phyloP scores from a whole-genome alignment of 2,113 vertebrate species.

The Cyphomyrus plagiostoma region DNA sequence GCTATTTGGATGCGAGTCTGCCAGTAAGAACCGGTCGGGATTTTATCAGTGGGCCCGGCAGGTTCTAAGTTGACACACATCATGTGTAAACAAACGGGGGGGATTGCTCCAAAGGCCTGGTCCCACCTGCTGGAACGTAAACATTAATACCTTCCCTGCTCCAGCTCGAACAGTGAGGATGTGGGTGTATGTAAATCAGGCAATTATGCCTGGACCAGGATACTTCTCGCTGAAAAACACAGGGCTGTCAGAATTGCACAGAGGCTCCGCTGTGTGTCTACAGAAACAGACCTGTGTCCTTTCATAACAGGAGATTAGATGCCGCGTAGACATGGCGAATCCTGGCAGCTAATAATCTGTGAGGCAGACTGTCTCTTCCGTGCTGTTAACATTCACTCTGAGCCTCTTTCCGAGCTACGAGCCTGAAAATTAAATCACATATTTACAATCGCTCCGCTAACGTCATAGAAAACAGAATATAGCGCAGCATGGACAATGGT shows the following conservation, averaged over 20 bases:
- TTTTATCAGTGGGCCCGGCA: neutral
- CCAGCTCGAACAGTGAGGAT: neutral
- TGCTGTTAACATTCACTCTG: neutral
- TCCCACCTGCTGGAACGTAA: neutral
- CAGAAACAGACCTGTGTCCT: conserved; percentile 10
- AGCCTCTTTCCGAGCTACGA: neutral
- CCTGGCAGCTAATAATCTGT: neutral
- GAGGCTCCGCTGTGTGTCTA: conserved; percentile 2
- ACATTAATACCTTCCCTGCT: neutral
- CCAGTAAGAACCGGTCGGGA: neutral
- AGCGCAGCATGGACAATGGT: neutral
- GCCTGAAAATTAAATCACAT: neutral
- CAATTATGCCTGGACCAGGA: neutral
- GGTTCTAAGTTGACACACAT: neutral
- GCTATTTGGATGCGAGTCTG: neutral
- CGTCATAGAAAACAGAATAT: neutral
- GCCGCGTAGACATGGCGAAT: neutral
- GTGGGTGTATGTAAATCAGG: conserved; percentile 2
- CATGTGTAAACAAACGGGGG: neutral
- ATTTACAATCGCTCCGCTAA: neutral
- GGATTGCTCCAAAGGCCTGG: neutral
- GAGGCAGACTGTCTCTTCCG: neutral
- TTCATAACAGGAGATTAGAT: neutral
- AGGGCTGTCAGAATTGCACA: conserved; percentile 5
- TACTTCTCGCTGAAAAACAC: neutral